Conservation (phyloP, 2,888 invertebrate genomes). For the Oligia fasciuncula region DNA sequence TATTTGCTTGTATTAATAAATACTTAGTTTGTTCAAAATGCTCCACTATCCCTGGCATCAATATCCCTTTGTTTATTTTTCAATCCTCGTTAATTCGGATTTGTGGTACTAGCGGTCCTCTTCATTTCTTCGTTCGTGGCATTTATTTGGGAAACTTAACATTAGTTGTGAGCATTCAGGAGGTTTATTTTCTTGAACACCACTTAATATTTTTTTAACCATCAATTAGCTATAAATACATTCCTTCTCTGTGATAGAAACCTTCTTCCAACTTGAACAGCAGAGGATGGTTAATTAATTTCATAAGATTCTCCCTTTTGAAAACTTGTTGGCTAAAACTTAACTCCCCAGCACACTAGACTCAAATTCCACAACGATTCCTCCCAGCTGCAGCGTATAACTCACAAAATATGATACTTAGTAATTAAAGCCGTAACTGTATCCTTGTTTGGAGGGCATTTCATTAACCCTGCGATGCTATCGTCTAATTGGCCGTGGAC, state of each 20-base stretch:
- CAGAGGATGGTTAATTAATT: not conserved
- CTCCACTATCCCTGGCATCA: not conserved
- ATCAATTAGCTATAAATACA: no score
- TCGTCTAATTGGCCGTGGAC: constrained; percentile 63
- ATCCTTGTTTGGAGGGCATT: constrained; percentile 61
- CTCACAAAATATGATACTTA: constrained; percentile 64
- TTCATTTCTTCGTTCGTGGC: no score
- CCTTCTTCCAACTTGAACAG: not conserved
- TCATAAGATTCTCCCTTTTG: not conserved
- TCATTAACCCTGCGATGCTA: constrained; percentile 67
- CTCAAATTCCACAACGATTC: constrained; percentile 11
- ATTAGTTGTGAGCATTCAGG: not conserved
- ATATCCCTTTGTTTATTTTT: not conserved
- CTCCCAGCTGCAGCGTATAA: constrained; percentile 49
- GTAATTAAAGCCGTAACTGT: constrained; percentile 63
- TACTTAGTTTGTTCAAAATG: not conserved
- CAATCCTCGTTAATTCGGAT: no score
- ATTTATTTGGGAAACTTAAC: no score
- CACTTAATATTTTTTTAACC: not conserved
- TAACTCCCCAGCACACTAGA: not conserved
- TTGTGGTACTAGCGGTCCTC: no score
- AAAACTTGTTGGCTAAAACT: not conserved
- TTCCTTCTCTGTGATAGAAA: not conserved
- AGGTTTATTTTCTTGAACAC: not conserved
- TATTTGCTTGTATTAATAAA: not conserved